Conservation (phyloP, 2,888 invertebrate genomes). For the Caenorhabditis doughertyi region DNA sequence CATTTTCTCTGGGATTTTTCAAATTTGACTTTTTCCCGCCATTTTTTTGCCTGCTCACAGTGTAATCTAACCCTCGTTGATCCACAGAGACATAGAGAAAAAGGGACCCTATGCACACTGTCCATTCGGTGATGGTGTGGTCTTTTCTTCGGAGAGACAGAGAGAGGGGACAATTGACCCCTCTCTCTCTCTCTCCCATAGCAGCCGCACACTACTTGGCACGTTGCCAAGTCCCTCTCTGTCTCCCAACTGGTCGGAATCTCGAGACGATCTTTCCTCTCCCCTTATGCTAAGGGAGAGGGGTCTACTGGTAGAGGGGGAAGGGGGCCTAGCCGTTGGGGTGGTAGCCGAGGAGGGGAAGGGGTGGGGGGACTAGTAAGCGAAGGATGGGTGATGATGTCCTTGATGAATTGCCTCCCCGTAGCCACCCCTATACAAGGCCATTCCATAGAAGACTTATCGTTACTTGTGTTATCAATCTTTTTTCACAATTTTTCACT, state of each 20-base stretch:
- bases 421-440: constrained; percentile 1
- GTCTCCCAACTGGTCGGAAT: neutral
- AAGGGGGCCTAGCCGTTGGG: neutral
- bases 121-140: too few species aligned
- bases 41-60: too few species aligned
- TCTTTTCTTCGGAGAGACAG: too few species aligned
- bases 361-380: neutral
- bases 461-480: constrained; percentile 40
- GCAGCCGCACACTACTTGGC: constrained; percentile 18
- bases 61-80: neutral
- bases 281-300: constrained; percentile 15
- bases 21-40: too few species aligned
- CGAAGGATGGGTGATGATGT: too few species aligned
- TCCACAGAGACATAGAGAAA: neutral
- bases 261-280: constrained; percentile 3
- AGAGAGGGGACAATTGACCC: constrained; percentile 3
- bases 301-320: neutral
- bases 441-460: constrained; percentile 5
- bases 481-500: too few species aligned
- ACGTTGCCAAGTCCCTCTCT: constrained; percentile 43
- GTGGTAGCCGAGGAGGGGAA: neutral
- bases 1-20: too few species aligned
- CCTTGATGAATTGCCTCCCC: constrained; percentile 44
- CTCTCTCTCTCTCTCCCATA: neutral
- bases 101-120: constrained; percentile 10